Percentiles rank a stretch among this genome's conserved stretches.
These are phyloP conservation scores for Lasioglossum albipes DNA, from an alignment of 1,140 invertebrate genomes.

Conservation along the genomic window DNA sequence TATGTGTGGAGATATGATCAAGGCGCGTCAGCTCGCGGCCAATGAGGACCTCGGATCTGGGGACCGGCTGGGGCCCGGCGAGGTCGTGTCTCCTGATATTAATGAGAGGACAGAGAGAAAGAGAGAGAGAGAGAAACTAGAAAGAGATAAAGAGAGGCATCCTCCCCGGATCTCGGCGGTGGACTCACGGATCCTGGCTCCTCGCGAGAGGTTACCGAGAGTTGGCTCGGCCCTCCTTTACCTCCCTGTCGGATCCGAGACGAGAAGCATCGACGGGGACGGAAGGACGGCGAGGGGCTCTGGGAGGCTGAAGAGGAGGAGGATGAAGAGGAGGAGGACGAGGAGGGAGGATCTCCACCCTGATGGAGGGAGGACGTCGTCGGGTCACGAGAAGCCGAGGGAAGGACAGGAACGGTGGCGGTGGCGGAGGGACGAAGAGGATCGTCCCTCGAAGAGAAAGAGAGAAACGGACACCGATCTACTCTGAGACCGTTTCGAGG, in stretches of 20 bases:
- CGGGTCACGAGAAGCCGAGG: constrained; percentile 54
- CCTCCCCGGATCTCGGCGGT: constrained; percentile 55
- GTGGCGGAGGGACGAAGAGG: constrained; percentile 20
- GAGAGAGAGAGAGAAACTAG: neutral
- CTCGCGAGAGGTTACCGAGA: constrained; percentile 53
- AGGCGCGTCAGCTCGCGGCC: neutral
- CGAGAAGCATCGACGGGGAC: constrained; percentile 42
- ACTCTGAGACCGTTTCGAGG: constrained; percentile 27
- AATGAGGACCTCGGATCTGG: constrained; percentile 4
- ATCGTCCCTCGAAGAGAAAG: constrained; percentile 40
- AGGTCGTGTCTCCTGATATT: constrained; percentile 59
- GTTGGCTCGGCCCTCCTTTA: constrained; percentile 19
- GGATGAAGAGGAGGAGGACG: constrained; percentile 28
- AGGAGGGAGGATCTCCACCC: constrained; percentile 60
- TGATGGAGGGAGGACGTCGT: constrained; percentile 63
- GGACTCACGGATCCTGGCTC: constrained; percentile 56
- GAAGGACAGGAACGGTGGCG: constrained; percentile 26
- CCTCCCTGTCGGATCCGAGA: constrained; percentile 43
- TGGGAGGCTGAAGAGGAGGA: constrained; percentile 1
- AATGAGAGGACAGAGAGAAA: constrained; percentile 64
- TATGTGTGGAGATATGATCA: too few species aligned
- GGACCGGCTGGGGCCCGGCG: constrained; percentile 38
- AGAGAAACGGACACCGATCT: constrained; percentile 40
- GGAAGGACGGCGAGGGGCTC: constrained; percentile 26
- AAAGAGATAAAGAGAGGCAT: constrained; percentile 47